Evolutionary conservation across 2,888 invertebrate species (phyloP).

Genomic region (Tortrix viridana): DNA sequence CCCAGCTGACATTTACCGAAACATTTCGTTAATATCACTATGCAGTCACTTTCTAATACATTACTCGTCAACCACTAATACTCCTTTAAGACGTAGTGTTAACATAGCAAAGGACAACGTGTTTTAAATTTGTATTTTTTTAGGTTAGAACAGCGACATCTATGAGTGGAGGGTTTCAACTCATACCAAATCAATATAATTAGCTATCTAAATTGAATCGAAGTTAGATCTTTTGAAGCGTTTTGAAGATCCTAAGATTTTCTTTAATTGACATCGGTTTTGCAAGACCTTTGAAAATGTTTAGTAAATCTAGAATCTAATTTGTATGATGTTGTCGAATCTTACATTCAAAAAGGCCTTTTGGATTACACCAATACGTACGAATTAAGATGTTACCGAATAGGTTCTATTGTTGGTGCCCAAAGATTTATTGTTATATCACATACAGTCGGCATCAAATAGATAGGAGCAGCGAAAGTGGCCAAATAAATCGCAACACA

Average conservation of each 20-base stretch:
- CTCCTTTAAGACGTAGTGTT: not conserved
- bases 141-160: not conserved
- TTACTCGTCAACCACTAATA: not conserved
- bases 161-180: constrained; percentile 2
- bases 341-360: too few relatives aligned
- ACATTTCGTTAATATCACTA: constrained; percentile 6
- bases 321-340: too few relatives aligned
- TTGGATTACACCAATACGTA: too few relatives aligned
- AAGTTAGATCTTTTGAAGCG: not conserved
- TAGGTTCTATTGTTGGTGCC: too few relatives aligned
- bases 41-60: constrained; percentile 9
- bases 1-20: constrained; percentile 35
- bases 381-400: too few relatives aligned
- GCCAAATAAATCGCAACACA: too few relatives aligned
- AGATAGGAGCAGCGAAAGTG: too few relatives aligned
- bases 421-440: too few relatives aligned
- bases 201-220: constrained; percentile 5
- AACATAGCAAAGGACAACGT: not conserved
- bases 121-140: not conserved
- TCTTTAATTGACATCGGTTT: constrained; percentile 11
- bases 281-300: too few relatives aligned
- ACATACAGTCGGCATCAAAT: too few relatives aligned
- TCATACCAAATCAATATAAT: not conserved
- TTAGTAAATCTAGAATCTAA: too few relatives aligned
- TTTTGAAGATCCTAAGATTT: constrained; percentile 5